Evolutionary conservation across 2,797 vertebrate genomes (phyloP).

Genomic region (Thamnophis elegans): DNA sequence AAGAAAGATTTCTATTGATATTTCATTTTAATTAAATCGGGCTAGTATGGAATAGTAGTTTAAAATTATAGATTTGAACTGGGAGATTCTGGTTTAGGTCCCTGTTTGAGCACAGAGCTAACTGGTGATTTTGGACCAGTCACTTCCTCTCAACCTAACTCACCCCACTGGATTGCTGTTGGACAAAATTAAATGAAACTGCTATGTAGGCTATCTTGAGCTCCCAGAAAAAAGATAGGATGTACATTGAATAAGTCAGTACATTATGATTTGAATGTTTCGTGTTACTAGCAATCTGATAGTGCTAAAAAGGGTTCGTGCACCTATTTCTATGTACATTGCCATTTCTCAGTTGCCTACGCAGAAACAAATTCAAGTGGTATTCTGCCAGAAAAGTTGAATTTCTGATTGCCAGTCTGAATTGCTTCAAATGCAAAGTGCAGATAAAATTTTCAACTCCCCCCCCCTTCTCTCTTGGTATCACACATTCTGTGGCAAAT

Average conservation of each 20-base stretch:
- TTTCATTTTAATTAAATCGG: neutral
- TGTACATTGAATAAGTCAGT: neutral
- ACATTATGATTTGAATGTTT: neutral
- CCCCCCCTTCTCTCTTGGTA: neutral
- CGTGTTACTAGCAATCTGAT: neutral
- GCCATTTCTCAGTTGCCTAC: too few relatives aligned
- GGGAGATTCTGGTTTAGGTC: neutral
- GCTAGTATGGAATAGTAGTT: neutral
- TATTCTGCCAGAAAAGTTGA: neutral
- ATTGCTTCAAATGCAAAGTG: neutral
- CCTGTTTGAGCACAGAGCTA: neutral
- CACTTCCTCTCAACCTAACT: neutral
- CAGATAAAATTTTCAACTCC: neutral
- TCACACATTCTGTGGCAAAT: neutral
- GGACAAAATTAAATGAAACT: neutral
- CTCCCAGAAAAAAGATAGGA: neutral
- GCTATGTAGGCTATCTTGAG: neutral
- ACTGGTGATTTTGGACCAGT: neutral
- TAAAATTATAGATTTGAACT: neutral
- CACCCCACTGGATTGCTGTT: neutral
- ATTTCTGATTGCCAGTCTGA: neutral
- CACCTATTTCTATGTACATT: neutral
- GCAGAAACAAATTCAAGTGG: neutral
- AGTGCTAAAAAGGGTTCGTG: neutral
- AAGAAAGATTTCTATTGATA: neutral